Base-by-base conservation (phyloP, 2,888 invertebrate genomes). In the Pediacus dermestoides region DNA sequence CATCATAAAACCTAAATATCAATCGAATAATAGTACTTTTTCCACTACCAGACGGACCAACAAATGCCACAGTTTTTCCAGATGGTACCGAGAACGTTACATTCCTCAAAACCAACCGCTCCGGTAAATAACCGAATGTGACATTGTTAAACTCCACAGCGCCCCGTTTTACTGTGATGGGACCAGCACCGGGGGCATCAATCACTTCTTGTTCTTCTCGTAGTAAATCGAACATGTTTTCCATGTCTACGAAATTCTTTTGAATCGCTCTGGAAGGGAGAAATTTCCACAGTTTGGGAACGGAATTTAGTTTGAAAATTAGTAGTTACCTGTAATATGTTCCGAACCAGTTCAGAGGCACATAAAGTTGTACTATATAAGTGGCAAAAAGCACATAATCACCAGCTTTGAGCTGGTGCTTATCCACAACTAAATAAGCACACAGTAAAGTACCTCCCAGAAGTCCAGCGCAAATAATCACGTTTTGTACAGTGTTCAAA, bases 221-320 rank as follows among this genome's bases (percentile, higher is more conserved):
- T 58, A 99, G 74, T 45, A 99, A 70, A 54, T 96, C 95, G 66
- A 97, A 93, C 97, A 99, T 96, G 68, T 97, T 97, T 70, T 99
- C 97, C 97, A 97, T 97, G 63, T 99, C 97, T 10, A 97, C 84
- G 62, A 99, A 97, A 63, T 94, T 91, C 73, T 90, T 92, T 66
- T 97, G 97, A 42, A 97, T 95, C 37, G 91, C 88, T 62, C 96
- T 91, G 36, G 28, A 49, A 54, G n/a, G 7, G 12, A 18, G 22
- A 12, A 30, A 30, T 6, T 6, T 18, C 8, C 4, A 18, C 32
- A 39, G 7, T 46, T 32, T 2, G 37, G 28, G 23, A 42, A 46
- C 16, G 43, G 22, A 3, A 46, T 28, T 36, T 38, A 40, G 13
- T 46, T 38, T 9, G 43, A 25, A 12, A 43, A 35, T 8, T 15